phyloP scores from a whole-genome alignment of 2,113 vertebrate genomes.

The Odocoileus hemionus region DNA sequence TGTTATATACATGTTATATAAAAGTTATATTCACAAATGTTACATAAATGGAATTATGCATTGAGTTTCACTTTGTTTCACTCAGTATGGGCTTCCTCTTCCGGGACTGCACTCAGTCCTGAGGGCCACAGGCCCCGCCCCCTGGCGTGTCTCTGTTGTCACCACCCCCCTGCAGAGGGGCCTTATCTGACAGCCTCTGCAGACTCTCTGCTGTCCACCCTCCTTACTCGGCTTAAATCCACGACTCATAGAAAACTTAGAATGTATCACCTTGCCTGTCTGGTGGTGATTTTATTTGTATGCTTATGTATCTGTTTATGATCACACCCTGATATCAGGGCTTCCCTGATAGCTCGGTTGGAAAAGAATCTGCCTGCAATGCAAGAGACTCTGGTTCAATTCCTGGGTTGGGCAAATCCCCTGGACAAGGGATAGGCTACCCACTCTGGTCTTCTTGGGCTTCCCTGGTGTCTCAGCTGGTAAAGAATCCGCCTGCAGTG shows the following conservation, averaged over 20 bases:
- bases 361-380: neutral
- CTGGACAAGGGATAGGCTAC: neutral
- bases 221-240: neutral
- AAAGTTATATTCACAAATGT: neutral
- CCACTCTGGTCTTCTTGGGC: neutral
- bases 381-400: neutral
- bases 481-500: neutral
- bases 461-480: neutral
- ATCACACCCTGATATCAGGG: neutral
- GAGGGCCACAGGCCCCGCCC: no score
- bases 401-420: neutral
- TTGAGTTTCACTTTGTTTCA: neutral
- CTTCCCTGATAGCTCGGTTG: neutral
- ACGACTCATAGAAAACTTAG: neutral
- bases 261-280: neutral
- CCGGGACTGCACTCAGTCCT: neutral
- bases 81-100: neutral
- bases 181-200: neutral
- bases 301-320: neutral
- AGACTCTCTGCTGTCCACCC: neutral
- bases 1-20: no score
- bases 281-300: neutral
- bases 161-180: neutral
- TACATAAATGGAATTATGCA: neutral
- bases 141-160: neutral